Percentiles rank a stretch among this genome's conserved stretches.
Conservation (phyloP, 1,140 invertebrate species). For the Eumaeus atala region DNA sequence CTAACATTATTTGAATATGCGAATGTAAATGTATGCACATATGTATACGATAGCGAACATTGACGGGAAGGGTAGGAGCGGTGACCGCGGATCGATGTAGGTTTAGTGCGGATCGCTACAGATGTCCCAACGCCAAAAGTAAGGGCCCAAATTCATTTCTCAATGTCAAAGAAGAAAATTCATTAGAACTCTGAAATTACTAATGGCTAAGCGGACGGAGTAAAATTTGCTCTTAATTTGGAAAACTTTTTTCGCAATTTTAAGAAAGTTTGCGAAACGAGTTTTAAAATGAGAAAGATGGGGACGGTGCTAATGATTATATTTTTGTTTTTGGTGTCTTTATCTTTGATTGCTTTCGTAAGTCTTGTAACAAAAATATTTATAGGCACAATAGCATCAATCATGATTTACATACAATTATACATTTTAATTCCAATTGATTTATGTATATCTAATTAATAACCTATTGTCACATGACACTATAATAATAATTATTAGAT, state of each 20-base stretch:
- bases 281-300: conserved; percentile 67
- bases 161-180: conserved; percentile 73
- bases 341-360: conserved; percentile 20
- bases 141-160: conserved; percentile 69
- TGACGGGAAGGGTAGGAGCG: conserved; percentile 6
- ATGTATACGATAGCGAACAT: too few species aligned
- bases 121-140: conserved; percentile 54
- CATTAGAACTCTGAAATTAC: conserved; percentile 74
- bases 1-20: too few species aligned
- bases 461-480: too few species aligned
- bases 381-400: too few species aligned
- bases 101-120: conserved; percentile 41
- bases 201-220: conserved; percentile 71
- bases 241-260: conserved; percentile 68
- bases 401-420: too few species aligned
- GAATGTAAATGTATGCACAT: too few species aligned
- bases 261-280: conserved; percentile 64
- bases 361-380: not conserved
- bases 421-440: too few species aligned
- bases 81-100: conserved; percentile 43
- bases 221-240: conserved; percentile 73
- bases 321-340: conserved; percentile 47
- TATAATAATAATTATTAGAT: too few species aligned
- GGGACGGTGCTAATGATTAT: conserved; percentile 60
- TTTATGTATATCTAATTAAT: too few species aligned